These are phyloP conservation scores for Actenoides hombroni DNA, from an alignment of 2,113 vertebrate species.

Conservation along the genomic window DNA sequence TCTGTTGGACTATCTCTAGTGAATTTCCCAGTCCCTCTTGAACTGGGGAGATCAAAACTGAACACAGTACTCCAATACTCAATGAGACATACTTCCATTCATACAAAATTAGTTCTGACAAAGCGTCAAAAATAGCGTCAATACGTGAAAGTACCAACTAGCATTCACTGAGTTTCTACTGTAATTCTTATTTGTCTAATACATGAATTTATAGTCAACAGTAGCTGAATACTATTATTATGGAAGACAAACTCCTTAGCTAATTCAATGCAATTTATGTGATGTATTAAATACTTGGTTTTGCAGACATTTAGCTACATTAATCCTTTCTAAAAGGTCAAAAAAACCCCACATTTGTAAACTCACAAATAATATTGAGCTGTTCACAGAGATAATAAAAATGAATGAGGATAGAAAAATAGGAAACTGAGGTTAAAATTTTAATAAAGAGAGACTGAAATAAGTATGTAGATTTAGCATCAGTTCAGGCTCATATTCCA, in stretches of 20 bases:
- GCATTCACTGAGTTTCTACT: background rate
- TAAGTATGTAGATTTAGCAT: background rate
- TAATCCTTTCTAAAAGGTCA: background rate
- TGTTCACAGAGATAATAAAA: background rate
- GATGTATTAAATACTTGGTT: background rate
- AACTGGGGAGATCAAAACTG: no score
- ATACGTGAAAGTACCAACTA: background rate
- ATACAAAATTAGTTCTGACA: background rate
- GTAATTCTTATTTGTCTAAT: background rate
- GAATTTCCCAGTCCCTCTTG: no score
- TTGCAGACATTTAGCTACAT: background rate
- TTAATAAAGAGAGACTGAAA: background rate
- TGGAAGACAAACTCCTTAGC: background rate
- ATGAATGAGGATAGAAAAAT: background rate
- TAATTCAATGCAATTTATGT: background rate
- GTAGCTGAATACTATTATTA: background rate
- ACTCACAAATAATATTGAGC: background rate
- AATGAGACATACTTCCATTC: background rate
- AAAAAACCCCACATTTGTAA: background rate
- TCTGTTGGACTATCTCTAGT: no score
- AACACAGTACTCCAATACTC: no score
- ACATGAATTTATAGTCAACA: background rate
- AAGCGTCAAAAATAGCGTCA: background rate
- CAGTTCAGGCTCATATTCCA: background rate
- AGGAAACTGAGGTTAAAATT: background rate